Evolutionary conservation across 2,113 vertebrate species (phyloP).

Genomic region (Coptodon bakossiorum): DNA sequence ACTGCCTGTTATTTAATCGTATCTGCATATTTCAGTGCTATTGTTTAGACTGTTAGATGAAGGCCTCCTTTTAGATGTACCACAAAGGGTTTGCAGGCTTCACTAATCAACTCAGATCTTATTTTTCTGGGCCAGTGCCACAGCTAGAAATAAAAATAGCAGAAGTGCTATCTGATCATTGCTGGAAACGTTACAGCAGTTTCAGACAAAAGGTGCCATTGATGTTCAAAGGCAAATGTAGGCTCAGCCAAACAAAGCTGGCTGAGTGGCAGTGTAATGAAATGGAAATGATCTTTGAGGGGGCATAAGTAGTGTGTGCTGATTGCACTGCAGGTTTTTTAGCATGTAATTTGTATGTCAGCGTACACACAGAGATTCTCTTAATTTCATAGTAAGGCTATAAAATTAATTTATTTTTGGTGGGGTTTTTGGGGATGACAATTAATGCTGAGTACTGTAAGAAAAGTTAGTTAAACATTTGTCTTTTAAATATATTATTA

Average conservation of each 20-base stretch:
- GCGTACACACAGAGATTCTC: not conserved
- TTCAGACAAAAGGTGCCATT: constrained; percentile 45
- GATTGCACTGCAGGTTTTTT: not conserved
- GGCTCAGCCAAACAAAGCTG: constrained; percentile 28
- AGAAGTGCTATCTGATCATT: constrained; percentile 41
- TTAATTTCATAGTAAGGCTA: no score
- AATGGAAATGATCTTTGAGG: constrained; percentile 27
- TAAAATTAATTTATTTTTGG: no score
- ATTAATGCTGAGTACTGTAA: not conserved
- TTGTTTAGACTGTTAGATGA: constrained; percentile 19
- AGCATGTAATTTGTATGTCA: not conserved
- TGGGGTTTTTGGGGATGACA: not conserved
- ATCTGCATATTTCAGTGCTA: constrained; percentile 15
- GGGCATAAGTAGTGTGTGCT: not conserved
- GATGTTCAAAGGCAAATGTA: constrained; percentile 47
- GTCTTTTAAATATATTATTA: not conserved
- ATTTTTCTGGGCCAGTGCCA: constrained; percentile 47
- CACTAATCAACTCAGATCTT: constrained; percentile 38
- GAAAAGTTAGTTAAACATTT: not conserved
- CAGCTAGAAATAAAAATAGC: constrained; percentile 53
- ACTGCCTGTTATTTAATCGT: not conserved
- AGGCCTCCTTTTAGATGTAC: constrained; percentile 31
- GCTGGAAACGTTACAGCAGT: constrained; percentile 38
- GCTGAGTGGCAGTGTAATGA: constrained; percentile 28
- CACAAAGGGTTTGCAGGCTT: constrained; percentile 38